phyloP scores from a whole-genome alignment of 2,113 vertebrate genomes.

The Coptodon rendalli region DNA sequence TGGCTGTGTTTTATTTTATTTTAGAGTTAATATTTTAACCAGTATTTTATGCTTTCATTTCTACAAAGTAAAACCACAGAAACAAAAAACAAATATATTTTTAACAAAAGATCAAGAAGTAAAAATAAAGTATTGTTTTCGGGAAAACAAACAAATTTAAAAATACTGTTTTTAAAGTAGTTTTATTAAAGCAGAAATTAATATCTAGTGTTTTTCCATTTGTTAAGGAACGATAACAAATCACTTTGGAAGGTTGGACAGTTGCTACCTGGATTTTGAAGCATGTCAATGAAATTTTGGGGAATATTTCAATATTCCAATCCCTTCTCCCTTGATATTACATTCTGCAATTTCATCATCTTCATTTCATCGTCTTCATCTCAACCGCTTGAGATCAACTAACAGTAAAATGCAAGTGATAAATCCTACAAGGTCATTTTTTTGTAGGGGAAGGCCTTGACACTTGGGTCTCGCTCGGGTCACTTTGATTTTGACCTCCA shows the following conservation, averaged over 20 bases:
- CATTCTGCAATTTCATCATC: background rate
- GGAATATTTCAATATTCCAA: fast-evolving
- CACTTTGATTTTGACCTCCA: background rate
- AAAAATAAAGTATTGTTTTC: background rate
- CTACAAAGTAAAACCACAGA: background rate
- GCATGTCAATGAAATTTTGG: fast-evolving
- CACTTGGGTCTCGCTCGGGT: background rate
- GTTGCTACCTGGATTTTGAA: background rate
- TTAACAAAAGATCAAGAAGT: background rate
- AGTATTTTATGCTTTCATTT: background rate
- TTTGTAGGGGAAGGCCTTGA: background rate
- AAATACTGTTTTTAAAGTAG: background rate
- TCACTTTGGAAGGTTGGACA: background rate
- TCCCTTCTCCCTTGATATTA: fast-evolving
- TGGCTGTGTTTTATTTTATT: background rate
- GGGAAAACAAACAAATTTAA: fast-evolving
- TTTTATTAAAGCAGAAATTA: background rate
- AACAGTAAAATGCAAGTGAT: background rate
- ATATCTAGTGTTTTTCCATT: background rate
- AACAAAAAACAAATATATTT: background rate
- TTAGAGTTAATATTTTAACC: background rate
- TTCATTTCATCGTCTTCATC: background rate
- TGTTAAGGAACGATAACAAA: fast-evolving
- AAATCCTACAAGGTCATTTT: background rate
- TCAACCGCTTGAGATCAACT: fast-evolving